Conservation (phyloP, 2,888 invertebrate species). For the Lithophane leautieri region DNA sequence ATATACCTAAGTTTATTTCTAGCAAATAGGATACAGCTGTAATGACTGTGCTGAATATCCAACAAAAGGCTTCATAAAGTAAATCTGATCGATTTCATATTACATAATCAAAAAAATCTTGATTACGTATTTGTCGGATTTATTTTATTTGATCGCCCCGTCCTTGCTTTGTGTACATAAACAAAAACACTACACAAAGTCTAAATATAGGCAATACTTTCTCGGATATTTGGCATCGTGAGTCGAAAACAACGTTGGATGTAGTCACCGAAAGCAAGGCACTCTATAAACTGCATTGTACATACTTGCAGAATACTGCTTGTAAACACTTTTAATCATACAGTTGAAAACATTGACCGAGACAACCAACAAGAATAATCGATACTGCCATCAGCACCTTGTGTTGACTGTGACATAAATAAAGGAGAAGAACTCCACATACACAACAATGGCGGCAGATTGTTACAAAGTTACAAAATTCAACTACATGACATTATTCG, state of each 20-base stretch:
- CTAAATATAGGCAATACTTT: conserved; percentile 79
- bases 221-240: conserved; percentile 75
- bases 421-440: conserved; percentile 10
- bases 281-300: conserved; percentile 47
- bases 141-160: conserved; percentile 55
- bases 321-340: conserved; percentile 24
- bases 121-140: conserved; percentile 10
- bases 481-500: conserved; percentile 42
- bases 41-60: conserved; percentile 68
- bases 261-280: conserved; percentile 63
- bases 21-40: conserved; percentile 74
- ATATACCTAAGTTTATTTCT: conserved; percentile 38
- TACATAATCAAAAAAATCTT: conserved; percentile 12
- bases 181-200: conserved; percentile 60
- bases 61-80: conserved; percentile 57
- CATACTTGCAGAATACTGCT: conserved; percentile 23
- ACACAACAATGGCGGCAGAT: conserved; percentile 20
- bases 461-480: conserved; percentile 37
- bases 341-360: conserved; percentile 13
- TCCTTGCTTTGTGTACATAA: conserved; percentile 70
- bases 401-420: conserved; percentile 22
- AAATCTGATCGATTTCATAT: conserved; percentile 16
- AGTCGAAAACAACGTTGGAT: conserved; percentile 72
- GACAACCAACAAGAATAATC: conserved; percentile 23
- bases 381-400: conserved; percentile 16